Evolutionary conservation across 1,140 invertebrate genomes (phyloP), one percentile per base, ranked within the genome.

Genomic region (Asobara japonica): DNA sequence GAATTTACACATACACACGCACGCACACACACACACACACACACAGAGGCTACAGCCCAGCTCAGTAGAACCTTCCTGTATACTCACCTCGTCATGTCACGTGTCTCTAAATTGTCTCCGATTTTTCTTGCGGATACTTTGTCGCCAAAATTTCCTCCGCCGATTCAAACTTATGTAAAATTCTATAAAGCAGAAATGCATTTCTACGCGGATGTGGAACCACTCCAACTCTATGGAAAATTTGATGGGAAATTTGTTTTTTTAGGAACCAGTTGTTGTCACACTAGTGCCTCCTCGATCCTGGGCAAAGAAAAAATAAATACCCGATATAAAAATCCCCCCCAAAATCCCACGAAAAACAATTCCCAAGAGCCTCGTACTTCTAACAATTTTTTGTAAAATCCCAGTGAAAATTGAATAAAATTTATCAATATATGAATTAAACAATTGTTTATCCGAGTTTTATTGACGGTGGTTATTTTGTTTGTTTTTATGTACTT

Each of bases 241-340:
- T 51, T 25, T 11, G 27, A 64, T 8, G 66, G 71, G 20, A 72
- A 67, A 30, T 33, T 76, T 83, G 18, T 45, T 45, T 45, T n/a
- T 86, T 76, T 84, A 86, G 84, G 84, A 74, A 25, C 80, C 83
- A 74, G 79, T 79, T 71, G 78, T 84, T 75, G 80, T 85, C 70
- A 85, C 84, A 66, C 78, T 84, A 56, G 79, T 86, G 68, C 76
- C 83, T 20, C 83, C 82, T 65, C 83, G 82, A 77, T 72, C 78
- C 80, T 84, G 83, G 83, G 74, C 74, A 76, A 85, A 81, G 79
- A 83, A 79, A 84, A 64, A 67, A 76, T 84, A 81, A 84, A 73
- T 70, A 77, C 7, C 30, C 5, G 25, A 33, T 33, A 41, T 27
- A 67, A 13, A 27, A 4, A 30, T 29, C 20, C 18, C 22, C 5